These are phyloP conservation scores for Kuschelorhynchus macadamiae DNA, from an alignment of 2,888 invertebrate species.

Conservation along the genomic window DNA sequence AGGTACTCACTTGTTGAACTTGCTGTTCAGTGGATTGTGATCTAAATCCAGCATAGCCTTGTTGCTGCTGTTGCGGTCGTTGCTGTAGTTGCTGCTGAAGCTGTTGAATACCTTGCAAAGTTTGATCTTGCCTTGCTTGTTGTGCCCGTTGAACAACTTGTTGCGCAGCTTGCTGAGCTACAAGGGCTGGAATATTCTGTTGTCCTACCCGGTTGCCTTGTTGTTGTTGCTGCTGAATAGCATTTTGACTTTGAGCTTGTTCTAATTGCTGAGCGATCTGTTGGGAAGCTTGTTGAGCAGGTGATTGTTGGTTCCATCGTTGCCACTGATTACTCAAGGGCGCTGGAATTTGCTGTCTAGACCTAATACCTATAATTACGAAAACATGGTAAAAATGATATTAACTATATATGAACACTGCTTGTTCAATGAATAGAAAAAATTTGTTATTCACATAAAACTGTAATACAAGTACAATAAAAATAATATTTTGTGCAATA, in stretches of 20 bases:
- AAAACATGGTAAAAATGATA: no score
- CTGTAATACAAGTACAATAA: background rate
- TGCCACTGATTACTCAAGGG: background rate
- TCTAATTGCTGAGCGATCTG: background rate
- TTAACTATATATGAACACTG: no score
- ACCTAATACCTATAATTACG: background rate
- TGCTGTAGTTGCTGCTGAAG: constrained; percentile 27
- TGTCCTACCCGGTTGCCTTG: background rate
- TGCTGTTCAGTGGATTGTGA: background rate
- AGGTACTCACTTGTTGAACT: background rate
- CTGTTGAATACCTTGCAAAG: constrained; percentile 22
- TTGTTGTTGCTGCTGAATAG: background rate
- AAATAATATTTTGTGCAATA: background rate
- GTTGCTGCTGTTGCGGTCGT: no score
- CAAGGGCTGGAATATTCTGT: background rate
- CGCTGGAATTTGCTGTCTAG: background rate
- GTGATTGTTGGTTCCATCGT: background rate
- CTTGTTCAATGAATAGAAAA: no score
- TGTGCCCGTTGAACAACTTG: constrained; percentile 13
- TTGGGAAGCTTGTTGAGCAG: background rate
- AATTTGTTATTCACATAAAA: background rate
- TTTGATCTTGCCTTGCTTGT: constrained; percentile 2
- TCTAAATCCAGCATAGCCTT: background rate
- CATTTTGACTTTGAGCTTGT: constrained; percentile 1
- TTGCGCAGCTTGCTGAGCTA: constrained; percentile 17